phyloP scores from a whole-genome alignment of 2,797 vertebrate species.

The Tangara arthus region DNA sequence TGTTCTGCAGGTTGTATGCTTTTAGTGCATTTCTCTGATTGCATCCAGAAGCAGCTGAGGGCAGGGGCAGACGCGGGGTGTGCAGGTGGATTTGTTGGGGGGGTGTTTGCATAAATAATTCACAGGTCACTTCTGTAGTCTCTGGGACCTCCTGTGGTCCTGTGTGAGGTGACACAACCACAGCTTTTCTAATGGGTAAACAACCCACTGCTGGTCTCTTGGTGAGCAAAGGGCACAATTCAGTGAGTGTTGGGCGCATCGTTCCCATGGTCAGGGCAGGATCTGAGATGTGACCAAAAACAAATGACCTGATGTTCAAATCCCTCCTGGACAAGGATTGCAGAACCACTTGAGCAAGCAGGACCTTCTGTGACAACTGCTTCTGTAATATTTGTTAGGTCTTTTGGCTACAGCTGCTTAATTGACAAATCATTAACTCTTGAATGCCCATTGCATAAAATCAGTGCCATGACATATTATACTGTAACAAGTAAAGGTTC shows the following conservation, averaged over 20 bases:
- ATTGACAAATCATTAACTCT: constrained; percentile 10
- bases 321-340: neutral
- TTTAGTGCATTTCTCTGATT: neutral
- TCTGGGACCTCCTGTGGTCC: neutral
- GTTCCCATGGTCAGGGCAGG: neutral
- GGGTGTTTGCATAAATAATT: neutral
- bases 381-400: neutral
- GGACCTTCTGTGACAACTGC: neutral
- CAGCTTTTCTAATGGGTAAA: neutral
- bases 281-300: neutral
- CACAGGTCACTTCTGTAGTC: neutral
- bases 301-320: neutral
- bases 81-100: neutral
- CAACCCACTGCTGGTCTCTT: neutral
- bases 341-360: neutral
- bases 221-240: neutral
- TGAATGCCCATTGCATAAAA: neutral
- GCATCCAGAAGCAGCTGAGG: neutral
- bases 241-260: rapidly evolving
- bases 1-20: neutral
- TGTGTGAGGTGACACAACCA: neutral
- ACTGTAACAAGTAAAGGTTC: neutral
- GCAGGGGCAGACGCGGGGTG: neutral
- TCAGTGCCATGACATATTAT: neutral
- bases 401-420: neutral